Percentiles rank a stretch among this genome's conserved stretches.
Conservation (phyloP, 2,797 vertebrate species). For the Enteromius anoplus region DNA sequence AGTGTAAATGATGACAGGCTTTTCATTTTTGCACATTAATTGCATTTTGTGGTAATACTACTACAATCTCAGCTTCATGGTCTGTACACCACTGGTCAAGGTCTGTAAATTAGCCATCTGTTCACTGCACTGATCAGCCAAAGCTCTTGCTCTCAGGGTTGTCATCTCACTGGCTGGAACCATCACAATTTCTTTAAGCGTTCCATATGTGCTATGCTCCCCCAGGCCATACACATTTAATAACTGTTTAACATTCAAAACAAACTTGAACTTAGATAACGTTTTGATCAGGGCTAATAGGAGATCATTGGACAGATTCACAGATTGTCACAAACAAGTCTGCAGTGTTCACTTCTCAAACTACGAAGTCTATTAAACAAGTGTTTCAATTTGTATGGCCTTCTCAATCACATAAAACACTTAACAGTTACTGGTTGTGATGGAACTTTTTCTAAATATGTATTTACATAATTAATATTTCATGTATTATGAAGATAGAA, state of each 20-base stretch:
- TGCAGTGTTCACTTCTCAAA: not conserved
- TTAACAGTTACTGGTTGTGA: slow-evolving; percentile 3
- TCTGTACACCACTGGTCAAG: not conserved
- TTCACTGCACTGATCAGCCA: slow-evolving; percentile 40
- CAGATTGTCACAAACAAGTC: not conserved
- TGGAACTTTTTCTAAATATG: not conserved
- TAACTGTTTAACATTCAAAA: not conserved
- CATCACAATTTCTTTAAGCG: slow-evolving; percentile 37
- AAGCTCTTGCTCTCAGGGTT: slow-evolving; percentile 55
- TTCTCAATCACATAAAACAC: not conserved
- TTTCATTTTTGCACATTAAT: not conserved
- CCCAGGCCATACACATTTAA: slow-evolving; percentile 11
- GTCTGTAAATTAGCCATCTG: slow-evolving; percentile 9
- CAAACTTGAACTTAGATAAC: slow-evolving; percentile 2
- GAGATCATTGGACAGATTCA: not conserved
- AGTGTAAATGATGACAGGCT: not conserved
- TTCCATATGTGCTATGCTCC: slow-evolving; percentile 25
- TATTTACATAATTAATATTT: slow-evolving; percentile 27
- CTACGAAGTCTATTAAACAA: not conserved
- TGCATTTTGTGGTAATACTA: not conserved
- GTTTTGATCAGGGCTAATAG: slow-evolving; percentile 18
- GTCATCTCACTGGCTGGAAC: slow-evolving; percentile 12
- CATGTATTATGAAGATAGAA: slow-evolving; percentile 21
- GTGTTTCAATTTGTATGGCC: slow-evolving; percentile 11
- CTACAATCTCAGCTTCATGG: not conserved